Conservation (phyloP, 2,888 invertebrate species). For the Petrolisthes manimaculis region DNA sequence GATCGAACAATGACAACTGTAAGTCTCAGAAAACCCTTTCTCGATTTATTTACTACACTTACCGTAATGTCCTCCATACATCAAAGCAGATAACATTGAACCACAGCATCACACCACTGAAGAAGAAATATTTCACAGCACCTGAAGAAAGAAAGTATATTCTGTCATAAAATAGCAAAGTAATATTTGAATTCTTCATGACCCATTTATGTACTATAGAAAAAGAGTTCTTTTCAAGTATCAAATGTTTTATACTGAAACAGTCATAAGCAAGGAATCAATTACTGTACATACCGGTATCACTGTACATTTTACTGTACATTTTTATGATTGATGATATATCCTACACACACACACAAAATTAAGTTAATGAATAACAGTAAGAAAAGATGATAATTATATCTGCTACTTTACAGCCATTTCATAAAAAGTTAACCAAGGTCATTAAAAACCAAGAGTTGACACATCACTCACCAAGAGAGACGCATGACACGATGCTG, state of each 20-base stretch:
- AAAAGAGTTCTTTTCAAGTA: too few species aligned
- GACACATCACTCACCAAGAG: conserved; percentile 47
- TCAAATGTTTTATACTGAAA: too few species aligned
- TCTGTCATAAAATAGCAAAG: too few species aligned
- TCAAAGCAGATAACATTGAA: conserved; percentile 64
- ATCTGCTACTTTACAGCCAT: not conserved
- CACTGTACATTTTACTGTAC: too few species aligned
- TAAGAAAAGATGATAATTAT: not conserved
- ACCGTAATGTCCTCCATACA: conserved; percentile 64
- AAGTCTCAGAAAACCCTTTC: not conserved
- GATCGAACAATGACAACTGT: not conserved
- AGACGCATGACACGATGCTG: conserved; percentile 59
- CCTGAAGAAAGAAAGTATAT: conserved; percentile 19
- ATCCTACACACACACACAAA: not conserved
- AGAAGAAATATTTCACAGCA: conserved; percentile 65
- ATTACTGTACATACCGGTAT: too few species aligned
- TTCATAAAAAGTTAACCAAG: not conserved
- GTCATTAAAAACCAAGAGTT: too few species aligned
- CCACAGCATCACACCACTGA: conserved; percentile 64
- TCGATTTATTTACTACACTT: conserved; percentile 13
- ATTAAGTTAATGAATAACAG: conserved; percentile 7
- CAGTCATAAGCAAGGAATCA: too few species aligned
- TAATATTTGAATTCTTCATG: too few species aligned
- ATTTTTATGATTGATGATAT: too few species aligned
- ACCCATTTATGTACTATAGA: too few species aligned